Percentiles rank a stretch among this genome's conserved stretches.
Evolutionary conservation across 2,888 invertebrate genomes (phyloP).

Genomic region (Strigamia maritima): DNA sequence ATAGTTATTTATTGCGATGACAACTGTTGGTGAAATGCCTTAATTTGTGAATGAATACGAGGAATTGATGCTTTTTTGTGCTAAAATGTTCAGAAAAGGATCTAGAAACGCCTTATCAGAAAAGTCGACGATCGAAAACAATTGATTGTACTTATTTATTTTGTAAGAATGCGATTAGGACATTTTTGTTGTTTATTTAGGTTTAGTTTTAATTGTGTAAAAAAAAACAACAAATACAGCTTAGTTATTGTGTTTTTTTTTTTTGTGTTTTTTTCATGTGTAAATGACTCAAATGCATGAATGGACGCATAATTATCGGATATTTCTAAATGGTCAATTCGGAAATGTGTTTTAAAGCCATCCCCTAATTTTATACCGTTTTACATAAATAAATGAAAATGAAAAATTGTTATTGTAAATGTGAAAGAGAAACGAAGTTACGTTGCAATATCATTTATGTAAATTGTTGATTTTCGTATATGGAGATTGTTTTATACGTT

Average conservation of each 20-base stretch:
- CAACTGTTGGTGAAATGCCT: neutral
- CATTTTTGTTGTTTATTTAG: neutral
- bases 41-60: neutral
- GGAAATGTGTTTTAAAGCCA: neutral
- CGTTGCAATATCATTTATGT: neutral
- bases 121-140: neutral
- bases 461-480: neutral
- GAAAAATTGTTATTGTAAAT: neutral
- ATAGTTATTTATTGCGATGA: neutral
- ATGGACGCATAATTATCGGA: neutral
- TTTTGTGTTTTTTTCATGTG: neutral
- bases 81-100: neutral
- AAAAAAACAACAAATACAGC: neutral
- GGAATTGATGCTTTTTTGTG: neutral
- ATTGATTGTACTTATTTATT: slow-evolving; percentile 13
- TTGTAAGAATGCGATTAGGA: neutral
- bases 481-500: neutral
- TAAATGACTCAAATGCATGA: neutral
- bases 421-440: neutral
- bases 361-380: slow-evolving; percentile 1
- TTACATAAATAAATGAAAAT: neutral
- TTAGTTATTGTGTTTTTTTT: neutral
- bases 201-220: neutral
- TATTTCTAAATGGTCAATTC: neutral
- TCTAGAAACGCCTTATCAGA: neutral